A percentile compares a stretch with the other conserved stretches of the same genome.
Evolutionary conservation across 2,797 vertebrate species (phyloP).

Genomic region (Mastacembelus armatus): DNA sequence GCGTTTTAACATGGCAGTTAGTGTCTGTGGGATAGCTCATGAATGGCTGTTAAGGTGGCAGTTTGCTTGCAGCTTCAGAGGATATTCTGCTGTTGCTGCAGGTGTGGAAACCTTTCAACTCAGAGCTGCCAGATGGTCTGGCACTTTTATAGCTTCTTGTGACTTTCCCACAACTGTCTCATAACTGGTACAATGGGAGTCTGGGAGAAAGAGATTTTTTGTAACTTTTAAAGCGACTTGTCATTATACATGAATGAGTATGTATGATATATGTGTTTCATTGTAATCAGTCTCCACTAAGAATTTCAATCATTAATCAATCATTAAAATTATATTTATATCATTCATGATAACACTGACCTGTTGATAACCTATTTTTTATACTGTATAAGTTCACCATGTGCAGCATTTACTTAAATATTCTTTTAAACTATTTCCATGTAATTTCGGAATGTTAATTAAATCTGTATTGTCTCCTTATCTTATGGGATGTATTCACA

Average conservation of each 20-base stretch:
- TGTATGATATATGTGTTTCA: no score
- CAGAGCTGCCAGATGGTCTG: conserved; percentile 68
- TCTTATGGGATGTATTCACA: no score
- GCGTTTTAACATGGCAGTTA: conserved; percentile 58
- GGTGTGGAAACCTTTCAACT: conserved; percentile 75
- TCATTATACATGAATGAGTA: no score
- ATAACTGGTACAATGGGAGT: not conserved
- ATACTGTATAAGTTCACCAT: no score
- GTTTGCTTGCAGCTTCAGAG: conserved; percentile 49
- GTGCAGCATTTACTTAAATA: no score
- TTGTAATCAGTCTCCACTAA: no score
- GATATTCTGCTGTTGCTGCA: conserved; percentile 41
- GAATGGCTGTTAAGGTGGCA: conserved; percentile 45
- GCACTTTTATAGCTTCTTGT: conserved; percentile 59
- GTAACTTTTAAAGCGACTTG: no score
- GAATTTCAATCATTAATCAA: no score
- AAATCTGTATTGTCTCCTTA: not conserved
- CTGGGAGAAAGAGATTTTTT: not conserved
- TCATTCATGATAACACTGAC: no score
- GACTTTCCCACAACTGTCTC: conserved; percentile 60
- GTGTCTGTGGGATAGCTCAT: conserved; percentile 53
- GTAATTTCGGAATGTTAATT: not conserved
- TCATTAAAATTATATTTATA: no score
- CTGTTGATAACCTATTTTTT: no score
- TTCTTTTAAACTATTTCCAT: no score